Evolutionary conservation across 2,797 vertebrate genomes (phyloP), one percentile per base, ranked within the genome.

Genomic region (Enteromius treurensis): DNA sequence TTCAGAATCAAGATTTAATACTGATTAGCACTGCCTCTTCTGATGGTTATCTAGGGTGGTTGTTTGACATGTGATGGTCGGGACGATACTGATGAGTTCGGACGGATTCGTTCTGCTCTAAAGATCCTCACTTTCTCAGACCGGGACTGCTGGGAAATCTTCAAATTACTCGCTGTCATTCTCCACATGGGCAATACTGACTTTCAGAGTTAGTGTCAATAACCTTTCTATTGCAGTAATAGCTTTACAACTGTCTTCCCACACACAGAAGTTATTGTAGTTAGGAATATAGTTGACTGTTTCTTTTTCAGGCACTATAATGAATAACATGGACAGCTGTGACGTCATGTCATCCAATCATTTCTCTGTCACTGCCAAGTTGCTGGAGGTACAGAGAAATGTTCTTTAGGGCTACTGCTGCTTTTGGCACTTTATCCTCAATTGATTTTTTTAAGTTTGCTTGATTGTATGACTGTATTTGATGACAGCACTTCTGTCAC

Each of bases 131-230:
- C 92, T 83, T 99, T 99, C 91, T 94, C 96, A 0, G 95, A 97
- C 62, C 92, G 80, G 0, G 95, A 99, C 80, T 92, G 95, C 87
- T 95, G 94, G 92, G 95, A 97, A 32, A 95, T 99, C 88, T 93
- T 94, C 89, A 96, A 96, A 90, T 91, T 99, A 84, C 92, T 99
- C 83, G 96, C 97, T 3, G 94, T 96, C 0, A 95, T 99, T 70
- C 94, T 99, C 17, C 98, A 99, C 89, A 90, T 99, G 85, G 98
- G 98, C 5, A 99, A 99, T 0, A 64, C 98, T 42, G 88, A 91
- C 51, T 98, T 99, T 5, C 87, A 95, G 92, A 96, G 98, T 98
- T 92, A 89, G 78, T 13, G 5, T 62, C 49, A 8, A 55, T 76
- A 51, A 45, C 5, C 14, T 47, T 34, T n/a, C 17, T 19, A 1